Base-by-base conservation (phyloP, 2,797 vertebrate genomes). In the Poeciliopsis infans region DNA sequence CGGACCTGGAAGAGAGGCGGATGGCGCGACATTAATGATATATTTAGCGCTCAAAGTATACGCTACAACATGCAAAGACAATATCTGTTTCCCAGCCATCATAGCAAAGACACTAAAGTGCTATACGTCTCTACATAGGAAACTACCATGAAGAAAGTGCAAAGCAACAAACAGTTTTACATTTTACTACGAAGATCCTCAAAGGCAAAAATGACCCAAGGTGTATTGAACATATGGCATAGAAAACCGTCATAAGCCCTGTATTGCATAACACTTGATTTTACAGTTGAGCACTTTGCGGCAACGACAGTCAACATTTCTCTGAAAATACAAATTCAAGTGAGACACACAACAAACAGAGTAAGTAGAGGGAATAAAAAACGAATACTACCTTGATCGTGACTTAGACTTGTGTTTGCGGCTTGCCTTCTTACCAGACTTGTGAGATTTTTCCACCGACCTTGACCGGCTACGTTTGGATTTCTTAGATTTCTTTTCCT, bases 391-490 rank as follows among this genome's bases (percentile, higher is more conserved):
- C 98, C 98, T 99, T 99, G 98, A 99, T 99, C 97, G 97, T 92
- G 98, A 99, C 96, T 99, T 99, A 99, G 98, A 99, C 98, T 99
- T 99, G 98, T 99, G 98, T 99, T 99, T 99, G 98, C 98, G 98
- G 98, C 98, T 99, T 98, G 98, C 98, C 98, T 99, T 99, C 98
- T 99, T 99, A 99, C 98, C 98, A 99, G 98, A 99, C 98, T 98
- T 99, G 98, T 99, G 98, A 96, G 97, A 97, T 97, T 98, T 98
- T 97, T 99, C 98, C 97, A 96, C 85, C 91, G 98, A 99, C 93
- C 96, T 95, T 93, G 98, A 99, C 72, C 98, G 97, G 96, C 98
- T 98, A 96, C 97, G 97, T 96, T 99, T 99, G 81, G 96, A 96
- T 97, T 98, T 99, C 95, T 99, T 99, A 85, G 97, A 96, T 95